These are phyloP conservation scores for Eledona agricola DNA, from an alignment of 2,888 invertebrate genomes.

Conservation along the genomic window DNA sequence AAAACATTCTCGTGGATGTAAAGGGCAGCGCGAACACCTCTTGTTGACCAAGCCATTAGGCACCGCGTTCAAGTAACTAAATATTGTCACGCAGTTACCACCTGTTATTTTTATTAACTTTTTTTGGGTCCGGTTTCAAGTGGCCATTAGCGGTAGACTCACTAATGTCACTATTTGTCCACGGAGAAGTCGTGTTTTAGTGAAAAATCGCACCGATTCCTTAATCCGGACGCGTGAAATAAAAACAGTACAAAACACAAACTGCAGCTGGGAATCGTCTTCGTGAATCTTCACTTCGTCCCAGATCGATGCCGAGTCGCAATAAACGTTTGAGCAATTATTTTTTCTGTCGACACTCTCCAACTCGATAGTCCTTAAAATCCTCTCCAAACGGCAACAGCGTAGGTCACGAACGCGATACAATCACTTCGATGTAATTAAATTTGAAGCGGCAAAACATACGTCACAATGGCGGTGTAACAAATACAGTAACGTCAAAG, in stretches of 20 bases:
- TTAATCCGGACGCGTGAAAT: too few relatives aligned
- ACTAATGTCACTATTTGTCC: too few relatives aligned
- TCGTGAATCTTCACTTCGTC: too few relatives aligned
- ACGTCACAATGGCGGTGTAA: constrained; percentile 26
- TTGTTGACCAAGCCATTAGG: constrained; percentile 53
- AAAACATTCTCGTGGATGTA: too few relatives aligned
- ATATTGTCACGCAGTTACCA: constrained; percentile 50
- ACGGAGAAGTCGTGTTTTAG: too few relatives aligned
- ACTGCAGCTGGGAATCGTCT: too few relatives aligned
- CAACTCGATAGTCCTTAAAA: constrained; percentile 13
- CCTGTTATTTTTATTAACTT: constrained; percentile 47
- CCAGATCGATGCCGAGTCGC: too few relatives aligned
- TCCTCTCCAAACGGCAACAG: constrained; percentile 24
- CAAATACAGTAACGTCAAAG: constrained; percentile 34
- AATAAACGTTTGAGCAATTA: constrained; percentile 20
- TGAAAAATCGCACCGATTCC: too few relatives aligned
- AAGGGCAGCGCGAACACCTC: constrained; percentile 27
- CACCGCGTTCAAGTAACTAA: constrained; percentile 50
- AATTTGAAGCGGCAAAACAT: constrained; percentile 28
- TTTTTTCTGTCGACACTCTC: constrained; percentile 17
- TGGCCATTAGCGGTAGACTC: too few relatives aligned
- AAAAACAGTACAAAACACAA: too few relatives aligned
- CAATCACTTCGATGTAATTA: constrained; percentile 34
- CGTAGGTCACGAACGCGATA: constrained; percentile 31
- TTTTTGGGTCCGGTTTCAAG: too few relatives aligned